Base-by-base conservation (phyloP, 2,797 vertebrate genomes). In the Carduelis carduelis region DNA sequence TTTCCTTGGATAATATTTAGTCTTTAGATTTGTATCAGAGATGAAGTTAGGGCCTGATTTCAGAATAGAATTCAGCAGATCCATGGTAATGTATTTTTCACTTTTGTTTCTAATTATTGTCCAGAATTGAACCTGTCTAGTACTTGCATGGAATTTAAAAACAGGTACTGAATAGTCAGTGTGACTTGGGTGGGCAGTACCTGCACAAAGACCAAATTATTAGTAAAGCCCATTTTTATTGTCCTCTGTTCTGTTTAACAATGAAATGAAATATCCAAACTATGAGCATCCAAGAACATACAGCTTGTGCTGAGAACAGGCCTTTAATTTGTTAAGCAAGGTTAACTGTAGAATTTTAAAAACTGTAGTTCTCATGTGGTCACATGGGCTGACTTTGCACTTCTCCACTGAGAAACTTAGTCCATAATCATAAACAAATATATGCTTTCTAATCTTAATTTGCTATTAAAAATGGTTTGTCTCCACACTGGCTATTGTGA, bases 401-500 rank as follows among this genome's bases (percentile, higher is more conserved):
- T 95, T 93, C 59, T 85, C 26, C 53, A 50, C 71, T 71, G 83
- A 90, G 89, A 88, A 90, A 64, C 69, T 30, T 30, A 77, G 57
- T 68, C 52, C 65, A 41, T 89, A 91, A 94, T 81, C 87, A 95
- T 75, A 96, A 96, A 91, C 1, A 26, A 96, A 47, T 70, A 44
- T 76, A 69, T 74, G 66, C 47, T 86, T 95, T 80, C 83, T 93
- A 93, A 86, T 94, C 89, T 93, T 86, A 87, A 77, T 86, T 94
- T 94, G 77, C 85, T 90, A 82, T 95, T 96, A 88, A 97, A 95
- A 95, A 90, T 93, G 7, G 93, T 90, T 89, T 95, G 78, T 86
- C 93, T 96, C 92, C 68, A 83, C 80, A 77, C 79, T 96, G 95
- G 92, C 90, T 97, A 96, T 97, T 96, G 95, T 95, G 96, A 96